Base-by-base conservation (phyloP, 2,888 invertebrate species). In the Acrocera orbiculus region DNA sequence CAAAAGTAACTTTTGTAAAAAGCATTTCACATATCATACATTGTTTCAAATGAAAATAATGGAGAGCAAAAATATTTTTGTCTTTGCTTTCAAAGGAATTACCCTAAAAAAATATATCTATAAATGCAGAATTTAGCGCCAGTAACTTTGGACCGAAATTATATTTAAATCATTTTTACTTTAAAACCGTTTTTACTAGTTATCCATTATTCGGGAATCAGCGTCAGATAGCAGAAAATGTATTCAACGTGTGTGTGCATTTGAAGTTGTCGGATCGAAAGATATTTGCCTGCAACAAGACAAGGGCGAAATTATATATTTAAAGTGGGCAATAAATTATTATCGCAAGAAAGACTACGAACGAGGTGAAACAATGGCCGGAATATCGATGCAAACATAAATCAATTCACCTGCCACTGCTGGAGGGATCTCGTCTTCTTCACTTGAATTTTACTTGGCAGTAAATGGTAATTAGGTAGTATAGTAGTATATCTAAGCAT, bases 141-240 rank as follows among this genome's bases (percentile, higher is more conserved):
- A n/a, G n/a, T n/a, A n/a, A n/a, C n/a, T n/a, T n/a, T n/a, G n/a
- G n/a, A n/a, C n/a, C n/a, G n/a, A n/a, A n/a, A n/a, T n/a, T n/a
- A n/a, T n/a, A n/a, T n/a, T n/a, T n/a, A n/a, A n/a, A n/a, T n/a
- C n/a, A n/a, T n/a, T n/a, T n/a, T n/a, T n/a, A n/a, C n/a, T n/a
- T n/a, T n/a, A n/a, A n/a, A n/a, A n/a, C n/a, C n/a, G n/a, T n/a
- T n/a, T n/a, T n/a, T n/a, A n/a, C n/a, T n/a, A n/a, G 35, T 37
- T 34, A 38, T 36, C 40, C 38, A 38, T 40, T 40, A 40, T 38
- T 38, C 39, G 40, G 33, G 39, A 41, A 41, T 41, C 37, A 40
- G 40, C 40, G 40, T 40, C 40, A 40, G 38, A 40, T 39, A 35
- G n/a, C n/a, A n/a, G n/a, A n/a, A n/a, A n/a, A n/a, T n/a, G n/a